These are phyloP conservation scores for Ichneumoninae sp. DNA, from an alignment of 2,888 invertebrate genomes.

Conservation along the genomic window DNA sequence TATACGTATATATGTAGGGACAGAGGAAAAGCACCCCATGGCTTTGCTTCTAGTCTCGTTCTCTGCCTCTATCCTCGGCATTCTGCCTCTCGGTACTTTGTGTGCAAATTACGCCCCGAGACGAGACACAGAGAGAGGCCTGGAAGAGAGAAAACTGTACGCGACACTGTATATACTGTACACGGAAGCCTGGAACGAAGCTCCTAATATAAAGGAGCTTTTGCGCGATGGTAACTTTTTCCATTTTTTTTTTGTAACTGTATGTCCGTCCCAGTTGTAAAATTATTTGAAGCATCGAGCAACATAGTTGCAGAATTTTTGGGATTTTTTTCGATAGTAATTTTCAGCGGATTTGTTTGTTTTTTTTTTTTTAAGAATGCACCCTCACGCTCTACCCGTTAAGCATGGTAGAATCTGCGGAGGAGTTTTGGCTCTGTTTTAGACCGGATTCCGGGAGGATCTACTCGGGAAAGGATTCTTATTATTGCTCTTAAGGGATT, in stretches of 20 bases:
- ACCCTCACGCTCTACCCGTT: slow-evolving; percentile 32
- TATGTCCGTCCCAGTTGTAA: neutral
- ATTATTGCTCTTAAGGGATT: slow-evolving; percentile 84
- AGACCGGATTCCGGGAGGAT: slow-evolving; percentile 61
- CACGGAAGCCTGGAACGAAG: slow-evolving; percentile 54
- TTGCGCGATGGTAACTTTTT: slow-evolving; percentile 4
- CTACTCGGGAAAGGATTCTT: slow-evolving; percentile 81
- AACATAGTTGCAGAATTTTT: neutral
- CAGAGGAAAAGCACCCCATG: slow-evolving; percentile 67
- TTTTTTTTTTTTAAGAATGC: neutral
- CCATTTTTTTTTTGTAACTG: neutral
- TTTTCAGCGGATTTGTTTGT: neutral
- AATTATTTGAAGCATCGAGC: neutral
- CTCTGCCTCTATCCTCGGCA: slow-evolving; percentile 61
- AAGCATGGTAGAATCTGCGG: slow-evolving; percentile 32
- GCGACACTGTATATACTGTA: slow-evolving; percentile 40
- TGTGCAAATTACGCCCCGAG: slow-evolving; percentile 83
- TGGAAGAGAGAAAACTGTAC: slow-evolving; percentile 50
- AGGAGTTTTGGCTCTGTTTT: slow-evolving; percentile 59
- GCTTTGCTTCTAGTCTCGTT: slow-evolving; percentile 69
- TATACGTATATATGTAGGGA: slow-evolving; percentile 17
- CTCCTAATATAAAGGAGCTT: slow-evolving; percentile 49
- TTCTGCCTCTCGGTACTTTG: slow-evolving; percentile 80
- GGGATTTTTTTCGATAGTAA: neutral
- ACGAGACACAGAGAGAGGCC: slow-evolving; percentile 71